Conservation (phyloP, 1,140 invertebrate species). For the Myzus persicae region DNA sequence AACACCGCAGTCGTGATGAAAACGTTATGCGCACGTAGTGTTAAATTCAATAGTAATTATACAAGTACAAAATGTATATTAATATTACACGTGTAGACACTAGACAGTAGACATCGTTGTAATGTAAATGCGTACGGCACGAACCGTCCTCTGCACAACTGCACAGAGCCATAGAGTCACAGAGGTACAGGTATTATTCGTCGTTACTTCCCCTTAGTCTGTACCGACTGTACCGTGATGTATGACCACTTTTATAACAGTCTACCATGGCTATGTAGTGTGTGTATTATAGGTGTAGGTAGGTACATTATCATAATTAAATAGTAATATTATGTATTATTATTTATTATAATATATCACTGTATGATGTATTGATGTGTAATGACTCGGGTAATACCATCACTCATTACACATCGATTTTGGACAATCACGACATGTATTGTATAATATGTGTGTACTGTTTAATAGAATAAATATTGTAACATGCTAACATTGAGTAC, state of each 20-base stretch:
- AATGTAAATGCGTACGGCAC: neutral
- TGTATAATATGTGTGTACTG: neutral
- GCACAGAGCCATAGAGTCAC: neutral
- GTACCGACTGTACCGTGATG: neutral
- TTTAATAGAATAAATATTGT: neutral
- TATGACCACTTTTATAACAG: neutral
- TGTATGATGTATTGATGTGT: neutral
- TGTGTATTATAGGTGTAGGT: neutral
- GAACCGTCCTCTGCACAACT: neutral
- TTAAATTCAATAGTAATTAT: conserved; percentile 10
- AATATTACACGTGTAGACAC: conserved; percentile 2
- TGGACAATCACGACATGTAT: neutral
- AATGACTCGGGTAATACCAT: neutral
- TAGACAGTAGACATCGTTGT: neutral
- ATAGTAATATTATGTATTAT: neutral
- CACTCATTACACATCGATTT: neutral
- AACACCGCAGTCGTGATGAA: conserved; percentile 21
- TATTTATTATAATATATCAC: neutral
- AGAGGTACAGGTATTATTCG: neutral
- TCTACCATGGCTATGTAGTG: neutral
- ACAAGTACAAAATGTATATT: neutral
- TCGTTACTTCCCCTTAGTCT: neutral
- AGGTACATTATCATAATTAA: conserved; percentile 8
- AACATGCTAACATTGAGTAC: too few relatives aligned
- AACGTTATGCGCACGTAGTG: neutral